Conservation (phyloP, 2,888 invertebrate genomes). For the Leptinotarsa juncta region DNA sequence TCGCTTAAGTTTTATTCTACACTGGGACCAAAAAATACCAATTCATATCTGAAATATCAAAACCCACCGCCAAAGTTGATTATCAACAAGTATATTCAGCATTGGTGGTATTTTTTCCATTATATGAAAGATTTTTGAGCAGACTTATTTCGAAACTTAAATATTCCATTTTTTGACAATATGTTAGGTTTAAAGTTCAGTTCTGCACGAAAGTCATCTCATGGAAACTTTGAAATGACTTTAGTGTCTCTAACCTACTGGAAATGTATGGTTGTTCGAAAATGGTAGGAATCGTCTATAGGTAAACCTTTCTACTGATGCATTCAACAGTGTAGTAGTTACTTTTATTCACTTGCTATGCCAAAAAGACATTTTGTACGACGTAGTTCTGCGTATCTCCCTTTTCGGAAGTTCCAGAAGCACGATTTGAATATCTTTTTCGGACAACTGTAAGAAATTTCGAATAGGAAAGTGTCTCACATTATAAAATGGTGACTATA, state of each 20-base stretch:
- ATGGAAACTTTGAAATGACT: slow-evolving; percentile 44
- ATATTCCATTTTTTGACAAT: slow-evolving; percentile 67
- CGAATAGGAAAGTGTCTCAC: slow-evolving; percentile 53
- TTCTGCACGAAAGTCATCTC: slow-evolving; percentile 48
- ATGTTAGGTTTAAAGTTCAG: slow-evolving; percentile 59
- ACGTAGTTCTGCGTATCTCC: too few species aligned
- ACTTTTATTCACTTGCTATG: slow-evolving; percentile 3
- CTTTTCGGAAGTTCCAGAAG: too few species aligned
- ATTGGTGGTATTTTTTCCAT: slow-evolving; percentile 50
- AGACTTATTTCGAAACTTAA: slow-evolving; percentile 50
- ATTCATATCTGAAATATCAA: slow-evolving; percentile 65
- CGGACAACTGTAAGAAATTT: slow-evolving; percentile 26
- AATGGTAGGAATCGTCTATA: background rate
- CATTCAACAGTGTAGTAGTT: too few species aligned
- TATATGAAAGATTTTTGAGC: slow-evolving; percentile 40
- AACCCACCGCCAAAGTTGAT: slow-evolving; percentile 57
- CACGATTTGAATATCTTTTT: background rate
- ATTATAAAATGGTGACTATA: slow-evolving; percentile 66
- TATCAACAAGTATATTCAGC: slow-evolving; percentile 36
- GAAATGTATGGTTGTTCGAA: slow-evolving; percentile 23
- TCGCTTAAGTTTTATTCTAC: slow-evolving; percentile 50
- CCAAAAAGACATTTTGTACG: too few species aligned
- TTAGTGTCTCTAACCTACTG: slow-evolving; percentile 44
- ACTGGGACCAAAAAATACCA: slow-evolving; percentile 65
- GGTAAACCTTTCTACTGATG: too few species aligned